Conservation (phyloP, 1,140 invertebrate species). For the Tribolium castaneum region DNA sequence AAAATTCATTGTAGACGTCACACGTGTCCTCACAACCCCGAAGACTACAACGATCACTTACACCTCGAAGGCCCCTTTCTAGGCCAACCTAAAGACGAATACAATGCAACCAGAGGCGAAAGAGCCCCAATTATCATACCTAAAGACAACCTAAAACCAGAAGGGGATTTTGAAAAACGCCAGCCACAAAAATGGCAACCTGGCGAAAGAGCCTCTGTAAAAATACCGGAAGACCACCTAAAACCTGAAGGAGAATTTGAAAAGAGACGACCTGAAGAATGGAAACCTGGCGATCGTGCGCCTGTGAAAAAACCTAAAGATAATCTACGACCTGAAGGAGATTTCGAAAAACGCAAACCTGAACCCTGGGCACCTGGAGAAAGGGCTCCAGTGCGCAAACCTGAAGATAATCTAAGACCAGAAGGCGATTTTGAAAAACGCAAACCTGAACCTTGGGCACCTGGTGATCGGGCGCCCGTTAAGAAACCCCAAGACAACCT, state of each 20-base stretch:
- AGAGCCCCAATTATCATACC: conserved; percentile 67
- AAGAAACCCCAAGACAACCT: conserved; percentile 69
- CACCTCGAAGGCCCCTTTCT: conserved; percentile 69
- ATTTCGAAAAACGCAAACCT: conserved; percentile 67
- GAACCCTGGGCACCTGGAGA: conserved; percentile 65
- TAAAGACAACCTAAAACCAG: conserved; percentile 72
- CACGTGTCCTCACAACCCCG: conserved; percentile 65
- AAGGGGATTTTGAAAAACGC: conserved; percentile 65
- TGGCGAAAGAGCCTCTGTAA: conserved; percentile 64
- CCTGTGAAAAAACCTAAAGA: conserved; percentile 67
- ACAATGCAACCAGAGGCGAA: conserved; percentile 67
- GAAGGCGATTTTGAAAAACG: conserved; percentile 72
- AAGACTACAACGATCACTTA: conserved; percentile 67
- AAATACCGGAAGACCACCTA: conserved; percentile 69
- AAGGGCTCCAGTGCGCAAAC: conserved; percentile 64
- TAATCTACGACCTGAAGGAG: conserved; percentile 70
- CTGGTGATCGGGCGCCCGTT: conserved; percentile 67
- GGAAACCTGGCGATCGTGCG: conserved; percentile 64
- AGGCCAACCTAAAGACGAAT: conserved; percentile 67
- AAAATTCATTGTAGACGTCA: conserved; percentile 65
- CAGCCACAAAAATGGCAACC: conserved; percentile 59
- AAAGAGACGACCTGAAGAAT: conserved; percentile 56
- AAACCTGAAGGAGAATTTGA: conserved; percentile 67
- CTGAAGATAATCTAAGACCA: conserved; percentile 67
- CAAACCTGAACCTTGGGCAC: conserved; percentile 61